phyloP scores from a whole-genome alignment of 2,797 vertebrate genomes.

The Pteronotus mesoamericanus region DNA sequence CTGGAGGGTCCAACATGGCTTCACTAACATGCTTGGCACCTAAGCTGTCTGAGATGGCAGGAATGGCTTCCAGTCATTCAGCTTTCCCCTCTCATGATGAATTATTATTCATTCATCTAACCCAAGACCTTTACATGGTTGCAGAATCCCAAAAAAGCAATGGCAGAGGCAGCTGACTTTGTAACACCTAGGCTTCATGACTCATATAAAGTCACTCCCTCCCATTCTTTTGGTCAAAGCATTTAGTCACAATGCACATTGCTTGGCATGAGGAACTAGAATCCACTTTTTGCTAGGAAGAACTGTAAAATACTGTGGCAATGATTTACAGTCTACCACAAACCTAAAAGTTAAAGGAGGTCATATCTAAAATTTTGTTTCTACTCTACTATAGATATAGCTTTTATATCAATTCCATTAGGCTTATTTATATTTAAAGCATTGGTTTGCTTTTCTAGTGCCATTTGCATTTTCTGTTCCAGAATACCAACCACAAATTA shows the following conservation, averaged over 20 bases:
- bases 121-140: not conserved
- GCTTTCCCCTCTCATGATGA: not conserved
- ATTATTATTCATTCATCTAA: not conserved
- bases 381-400: not conserved
- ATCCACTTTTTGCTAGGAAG: not conserved
- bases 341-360: not conserved
- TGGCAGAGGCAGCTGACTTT: not conserved
- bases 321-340: not conserved
- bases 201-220: not conserved
- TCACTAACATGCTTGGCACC: not conserved
- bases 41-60: not conserved
- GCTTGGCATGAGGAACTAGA: not conserved
- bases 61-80: not conserved
- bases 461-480: not conserved
- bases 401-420: not conserved
- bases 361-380: not conserved
- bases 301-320: not conserved
- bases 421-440: not conserved
- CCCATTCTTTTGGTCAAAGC: not conserved
- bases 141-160: not conserved
- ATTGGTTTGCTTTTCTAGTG: constrained; percentile 13
- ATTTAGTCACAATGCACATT: not conserved
- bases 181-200: not conserved
- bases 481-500: not conserved
- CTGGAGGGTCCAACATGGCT: not conserved